Evolutionary conservation across 1,140 invertebrate genomes (phyloP).

Genomic region (Drosophila pachea): DNA sequence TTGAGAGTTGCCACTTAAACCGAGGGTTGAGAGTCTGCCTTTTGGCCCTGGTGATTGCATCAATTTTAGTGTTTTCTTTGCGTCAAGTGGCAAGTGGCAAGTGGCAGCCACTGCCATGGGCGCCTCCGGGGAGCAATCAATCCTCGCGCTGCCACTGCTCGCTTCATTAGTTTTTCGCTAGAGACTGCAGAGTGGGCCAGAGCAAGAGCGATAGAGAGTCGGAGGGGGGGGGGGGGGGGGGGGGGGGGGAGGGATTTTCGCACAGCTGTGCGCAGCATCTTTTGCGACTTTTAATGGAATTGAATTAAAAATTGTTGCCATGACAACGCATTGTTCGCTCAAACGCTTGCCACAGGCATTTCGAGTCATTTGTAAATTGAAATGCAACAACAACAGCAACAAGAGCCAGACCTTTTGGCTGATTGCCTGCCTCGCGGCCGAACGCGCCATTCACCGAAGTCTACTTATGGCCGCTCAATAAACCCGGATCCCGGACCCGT

Average conservation of each 20-base stretch:
- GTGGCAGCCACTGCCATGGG: constrained; percentile 17
- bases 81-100: constrained; percentile 32
- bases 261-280: constrained; percentile 63
- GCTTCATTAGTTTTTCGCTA: constrained; percentile 70
- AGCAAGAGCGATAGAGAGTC: neutral
- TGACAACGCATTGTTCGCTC: constrained; percentile 19
- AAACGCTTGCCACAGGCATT: constrained; percentile 63
- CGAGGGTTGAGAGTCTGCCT: constrained; percentile 22
- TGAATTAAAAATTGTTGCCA: constrained; percentile 72
- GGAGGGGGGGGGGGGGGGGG: constrained; percentile 5
- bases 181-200: constrained; percentile 28
- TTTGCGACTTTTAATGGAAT: constrained; percentile 75
- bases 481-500: constrained; percentile 25
- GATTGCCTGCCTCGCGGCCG: neutral
- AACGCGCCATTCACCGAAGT: constrained; percentile 38
- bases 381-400: constrained; percentile 42
- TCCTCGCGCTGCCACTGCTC: constrained; percentile 69
- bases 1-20: constrained; percentile 5
- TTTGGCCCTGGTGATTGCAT: constrained; percentile 58
- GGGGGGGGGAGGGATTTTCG: constrained; percentile 27
- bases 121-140: constrained; percentile 75
- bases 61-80: constrained; percentile 54
- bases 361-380: constrained; percentile 73
- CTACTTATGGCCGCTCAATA: constrained; percentile 50
- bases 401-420: neutral